Conservation (phyloP, 2,113 vertebrate genomes). For the Indri indri region DNA sequence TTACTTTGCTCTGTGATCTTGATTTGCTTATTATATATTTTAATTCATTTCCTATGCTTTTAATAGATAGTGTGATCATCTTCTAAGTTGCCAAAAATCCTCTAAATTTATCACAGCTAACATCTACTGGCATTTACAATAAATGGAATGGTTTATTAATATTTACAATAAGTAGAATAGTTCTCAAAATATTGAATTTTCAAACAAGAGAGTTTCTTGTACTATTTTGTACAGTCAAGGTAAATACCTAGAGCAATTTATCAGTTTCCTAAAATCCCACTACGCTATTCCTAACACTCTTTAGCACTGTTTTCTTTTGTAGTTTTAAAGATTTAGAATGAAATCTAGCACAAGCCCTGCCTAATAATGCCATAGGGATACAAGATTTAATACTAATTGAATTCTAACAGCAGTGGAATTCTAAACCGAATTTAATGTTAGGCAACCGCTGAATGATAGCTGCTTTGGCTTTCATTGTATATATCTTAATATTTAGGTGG, state of each 20-base stretch:
- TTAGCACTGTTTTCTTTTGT: not conserved
- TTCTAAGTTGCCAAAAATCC: not conserved
- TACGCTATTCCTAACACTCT: not conserved
- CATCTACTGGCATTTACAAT: constrained; percentile 18
- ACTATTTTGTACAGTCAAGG: not conserved
- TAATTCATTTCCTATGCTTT: not conserved
- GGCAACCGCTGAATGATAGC: not conserved
- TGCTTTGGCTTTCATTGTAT: not conserved
- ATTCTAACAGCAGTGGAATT: not conserved
- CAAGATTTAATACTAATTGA: not conserved
- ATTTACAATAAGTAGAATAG: not conserved
- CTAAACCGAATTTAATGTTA: not conserved
- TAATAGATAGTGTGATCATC: not conserved
- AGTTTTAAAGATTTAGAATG: not conserved
- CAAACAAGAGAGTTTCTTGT: not conserved
- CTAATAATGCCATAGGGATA: not conserved
- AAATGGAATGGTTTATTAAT: not conserved
- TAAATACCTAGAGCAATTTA: not conserved
- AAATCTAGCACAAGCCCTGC: not conserved
- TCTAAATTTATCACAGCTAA: not conserved
- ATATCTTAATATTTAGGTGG: not conserved
- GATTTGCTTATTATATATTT: not conserved
- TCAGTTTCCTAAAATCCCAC: not conserved
- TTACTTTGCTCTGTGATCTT: not conserved
- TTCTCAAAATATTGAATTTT: not conserved